Percentiles rank a stretch among this genome's conserved stretches.
phyloP scores from a whole-genome alignment of 2,888 invertebrate genomes.

The Chloroclysta siterata region DNA sequence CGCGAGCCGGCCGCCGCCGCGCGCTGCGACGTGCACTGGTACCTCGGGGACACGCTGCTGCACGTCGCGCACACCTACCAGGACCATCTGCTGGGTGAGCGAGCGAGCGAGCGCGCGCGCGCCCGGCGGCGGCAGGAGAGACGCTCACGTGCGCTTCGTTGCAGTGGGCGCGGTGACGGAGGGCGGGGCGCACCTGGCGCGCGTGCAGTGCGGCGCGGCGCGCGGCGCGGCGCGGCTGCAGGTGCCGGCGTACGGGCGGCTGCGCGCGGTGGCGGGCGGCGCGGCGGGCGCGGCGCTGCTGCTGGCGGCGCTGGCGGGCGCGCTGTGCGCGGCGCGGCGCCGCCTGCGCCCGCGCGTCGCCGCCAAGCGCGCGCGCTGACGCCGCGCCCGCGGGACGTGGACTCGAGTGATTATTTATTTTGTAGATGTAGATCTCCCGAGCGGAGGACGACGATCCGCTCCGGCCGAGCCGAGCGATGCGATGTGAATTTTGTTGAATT shows the following conservation, averaged over 20 bases:
- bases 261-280: constrained; percentile 89
- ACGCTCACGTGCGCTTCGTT: constrained; percentile 79
- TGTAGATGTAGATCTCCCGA: not conserved
- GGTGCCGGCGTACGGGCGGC: constrained; percentile 89
- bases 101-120: constrained; percentile 83
- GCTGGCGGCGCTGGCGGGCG: constrained; percentile 86
- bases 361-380: constrained; percentile 34
- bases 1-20: constrained; percentile 85
- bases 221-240: constrained; percentile 87
- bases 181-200: constrained; percentile 89
- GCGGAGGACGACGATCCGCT: not conserved
- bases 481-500: constrained; percentile 14
- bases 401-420: constrained; percentile 21
- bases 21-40: constrained; percentile 89
- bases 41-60: constrained; percentile 86
- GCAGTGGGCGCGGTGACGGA: constrained; percentile 88
- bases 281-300: constrained; percentile 89
- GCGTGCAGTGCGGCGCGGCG: constrained; percentile 92
- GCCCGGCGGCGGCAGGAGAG: constrained; percentile 88
- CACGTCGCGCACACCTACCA: constrained; percentile 89
- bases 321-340: constrained; percentile 76
- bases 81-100: constrained; percentile 88
- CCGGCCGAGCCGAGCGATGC: not conserved
- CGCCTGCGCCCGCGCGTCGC: constrained; percentile 45
- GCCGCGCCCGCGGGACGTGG: constrained; percentile 21